A percentile compares a stretch with the other conserved stretches of the same genome.
Evolutionary conservation across 2,888 invertebrate species (phyloP).

Genomic region (Eugnorisma glareosa): DNA sequence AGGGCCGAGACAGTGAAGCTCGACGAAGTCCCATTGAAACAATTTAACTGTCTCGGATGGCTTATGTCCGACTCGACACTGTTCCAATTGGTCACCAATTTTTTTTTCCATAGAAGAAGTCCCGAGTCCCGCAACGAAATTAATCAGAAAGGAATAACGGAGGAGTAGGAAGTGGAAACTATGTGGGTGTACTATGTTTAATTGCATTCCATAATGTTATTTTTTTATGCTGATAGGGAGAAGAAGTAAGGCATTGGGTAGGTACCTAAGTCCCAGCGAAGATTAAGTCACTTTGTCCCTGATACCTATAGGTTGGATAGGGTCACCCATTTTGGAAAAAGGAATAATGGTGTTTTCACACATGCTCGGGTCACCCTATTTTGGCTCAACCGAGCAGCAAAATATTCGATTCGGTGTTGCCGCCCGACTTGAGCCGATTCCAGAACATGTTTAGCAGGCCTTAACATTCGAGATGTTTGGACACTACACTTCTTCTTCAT

Average conservation of each 20-base stretch:
- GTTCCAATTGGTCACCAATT: no score
- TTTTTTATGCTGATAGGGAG: background rate
- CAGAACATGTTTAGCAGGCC: background rate
- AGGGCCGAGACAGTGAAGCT: no score
- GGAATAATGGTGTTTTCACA: background rate
- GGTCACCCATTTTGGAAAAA: background rate
- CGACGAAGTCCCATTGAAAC: no score
- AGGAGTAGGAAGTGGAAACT: no score
- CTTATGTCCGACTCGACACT: no score
- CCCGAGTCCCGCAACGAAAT: no score
- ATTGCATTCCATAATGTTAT: background rate
- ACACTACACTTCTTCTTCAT: background rate
- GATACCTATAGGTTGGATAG: background rate
- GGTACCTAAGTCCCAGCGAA: background rate
- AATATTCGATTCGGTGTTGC: background rate
- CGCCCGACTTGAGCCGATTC: background rate
- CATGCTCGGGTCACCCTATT: background rate
- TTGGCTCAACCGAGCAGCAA: background rate
- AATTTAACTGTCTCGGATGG: no score
- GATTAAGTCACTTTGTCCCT: background rate
- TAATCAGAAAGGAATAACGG: no score
- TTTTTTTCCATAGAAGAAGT: no score
- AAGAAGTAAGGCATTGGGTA: background rate
- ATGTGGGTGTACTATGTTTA: background rate
- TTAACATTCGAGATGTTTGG: background rate